A percentile compares a stretch with the other conserved stretches of the same genome.
Evolutionary conservation across 2,888 invertebrate species (phyloP).

Genomic region (Caenorhabditis zanzibari): DNA sequence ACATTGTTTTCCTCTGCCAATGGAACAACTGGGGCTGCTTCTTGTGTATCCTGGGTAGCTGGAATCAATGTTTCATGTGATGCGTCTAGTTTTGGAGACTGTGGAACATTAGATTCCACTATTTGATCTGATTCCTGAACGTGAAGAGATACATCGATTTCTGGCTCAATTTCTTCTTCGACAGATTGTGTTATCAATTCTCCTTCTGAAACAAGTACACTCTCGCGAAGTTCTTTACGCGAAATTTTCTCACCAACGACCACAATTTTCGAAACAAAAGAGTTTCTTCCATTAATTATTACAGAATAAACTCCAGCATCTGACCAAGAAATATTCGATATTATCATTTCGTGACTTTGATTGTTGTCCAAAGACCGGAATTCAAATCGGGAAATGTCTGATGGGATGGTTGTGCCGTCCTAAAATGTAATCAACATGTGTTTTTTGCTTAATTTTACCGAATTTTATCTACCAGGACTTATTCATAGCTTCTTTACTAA

Average conservation of each 20-base stretch:
- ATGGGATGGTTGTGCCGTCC: conserved; percentile 53
- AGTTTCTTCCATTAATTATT: conserved; percentile 73
- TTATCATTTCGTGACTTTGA: conserved; percentile 74
- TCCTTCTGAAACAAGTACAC: conserved; percentile 48
- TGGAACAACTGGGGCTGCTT: conserved; percentile 46
- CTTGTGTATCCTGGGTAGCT: conserved; percentile 24
- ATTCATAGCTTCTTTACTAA: too few species aligned
- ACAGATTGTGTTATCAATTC: conserved; percentile 72
- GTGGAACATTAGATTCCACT: conserved; percentile 54
- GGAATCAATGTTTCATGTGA: conserved; percentile 55
- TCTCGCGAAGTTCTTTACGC: background rate
- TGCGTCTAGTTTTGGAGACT: conserved; percentile 52
- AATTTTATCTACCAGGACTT: too few species aligned
- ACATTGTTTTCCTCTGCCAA: conserved; percentile 25
- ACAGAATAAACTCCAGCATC: conserved; percentile 78
- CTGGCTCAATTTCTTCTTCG: conserved; percentile 71
- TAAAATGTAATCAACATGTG: conserved; percentile 1
- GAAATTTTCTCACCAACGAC: conserved; percentile 66
- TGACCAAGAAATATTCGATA: conserved; percentile 67
- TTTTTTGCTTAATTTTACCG: too few species aligned
- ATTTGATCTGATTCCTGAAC: conserved; percentile 52
- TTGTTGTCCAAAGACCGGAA: conserved; percentile 58
- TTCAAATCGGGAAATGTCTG: conserved; percentile 30
- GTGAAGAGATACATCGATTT: conserved; percentile 69
- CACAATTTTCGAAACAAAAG: conserved; percentile 76